Evolutionary conservation across 2,797 vertebrate species (phyloP), one percentile per base, ranked within the genome.

Genomic region (Paratrypauchen microcephalus): DNA sequence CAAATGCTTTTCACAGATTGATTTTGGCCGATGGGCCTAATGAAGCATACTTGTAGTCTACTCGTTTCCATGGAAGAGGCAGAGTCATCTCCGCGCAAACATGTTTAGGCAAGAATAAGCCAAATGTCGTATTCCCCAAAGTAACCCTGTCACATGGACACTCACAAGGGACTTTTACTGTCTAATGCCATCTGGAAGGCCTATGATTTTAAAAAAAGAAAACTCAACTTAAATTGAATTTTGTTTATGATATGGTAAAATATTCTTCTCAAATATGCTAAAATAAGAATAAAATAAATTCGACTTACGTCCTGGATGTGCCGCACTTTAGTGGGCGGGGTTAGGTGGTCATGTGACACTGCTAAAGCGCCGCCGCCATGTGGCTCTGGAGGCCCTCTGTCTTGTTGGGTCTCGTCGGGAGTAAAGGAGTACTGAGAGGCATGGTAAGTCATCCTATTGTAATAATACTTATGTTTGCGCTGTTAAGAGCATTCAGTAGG

Each of bases 361-460:
- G 12, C 0, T 1, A 1, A 1, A 16, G 2, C 0, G 16, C 0
- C 0, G 0, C 26, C 2, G 30, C 0, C 1, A 93, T 94, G 93
- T 75, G 81, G 78, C 18, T 91, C 0, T 1, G 39, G 0, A 77
- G 59, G n/a, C 47, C 81, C 0, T n/a, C 74, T 0, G 18, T 87
- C 2, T 0, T 92, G 2, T 26, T 91, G 0, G 86, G 82, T 0
- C 0, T 84, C 0, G 0, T 91, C 0, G 84, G 85, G 0, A 78
- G 72, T 30, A 71, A 67, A 59, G 84, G 79, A 6, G 1, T 81
- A 0, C 0, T 41, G 0, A 84, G 88, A 83, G 79, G 68, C 2
- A 95, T 95, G 94, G 94, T 95, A 57, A 83, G 91, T 47, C 13
- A 0, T 13, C 0, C 15, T 36, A 0, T 0, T 6, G 8, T 0